A percentile compares a stretch with the other conserved stretches of the same genome.
phyloP scores from a whole-genome alignment of 2,797 vertebrate genomes.

The Thalassophryne amazonica region DNA sequence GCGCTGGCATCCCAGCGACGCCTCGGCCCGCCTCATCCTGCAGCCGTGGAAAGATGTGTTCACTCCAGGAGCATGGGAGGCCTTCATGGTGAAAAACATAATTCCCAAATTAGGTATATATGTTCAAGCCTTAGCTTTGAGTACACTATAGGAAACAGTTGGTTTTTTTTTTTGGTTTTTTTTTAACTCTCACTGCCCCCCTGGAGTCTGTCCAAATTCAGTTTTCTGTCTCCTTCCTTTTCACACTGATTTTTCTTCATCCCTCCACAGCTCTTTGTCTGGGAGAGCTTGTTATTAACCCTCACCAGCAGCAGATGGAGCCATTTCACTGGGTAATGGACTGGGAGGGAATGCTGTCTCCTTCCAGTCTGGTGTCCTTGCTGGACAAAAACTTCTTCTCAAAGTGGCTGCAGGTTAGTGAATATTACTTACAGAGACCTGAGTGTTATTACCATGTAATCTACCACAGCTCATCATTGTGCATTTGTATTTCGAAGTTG shows the following conservation, averaged over 20 bases:
- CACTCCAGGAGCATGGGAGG: slow-evolving; percentile 95
- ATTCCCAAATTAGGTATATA: slow-evolving; percentile 92
- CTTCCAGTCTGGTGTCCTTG: slow-evolving; percentile 89
- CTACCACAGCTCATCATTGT: not conserved
- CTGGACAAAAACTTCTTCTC: slow-evolving; percentile 97
- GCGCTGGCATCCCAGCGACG: slow-evolving; percentile 96
- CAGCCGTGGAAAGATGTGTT: slow-evolving; percentile 98
- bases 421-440: not conserved
- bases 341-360: slow-evolving; percentile 97
- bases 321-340: slow-evolving; percentile 96
- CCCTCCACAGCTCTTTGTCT: slow-evolving; percentile 85
- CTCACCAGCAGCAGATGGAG: slow-evolving; percentile 97
- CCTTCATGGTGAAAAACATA: slow-evolving; percentile 98
- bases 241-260: not conserved
- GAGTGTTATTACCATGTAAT: not conserved
- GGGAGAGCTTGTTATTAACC: slow-evolving; percentile 92
- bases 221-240: not conserved
- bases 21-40: slow-evolving; percentile 94
- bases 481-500: not conserved
- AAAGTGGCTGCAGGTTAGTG: slow-evolving; percentile 94
- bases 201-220: too few relatives aligned
- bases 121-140: not conserved
- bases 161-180: not conserved
- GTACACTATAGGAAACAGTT: not conserved
- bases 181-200: not conserved